A percentile compares a stretch with the other conserved stretches of the same genome.
Evolutionary conservation across 2,113 vertebrate genomes (phyloP).

Genomic region (Carettochelys insculpta): DNA sequence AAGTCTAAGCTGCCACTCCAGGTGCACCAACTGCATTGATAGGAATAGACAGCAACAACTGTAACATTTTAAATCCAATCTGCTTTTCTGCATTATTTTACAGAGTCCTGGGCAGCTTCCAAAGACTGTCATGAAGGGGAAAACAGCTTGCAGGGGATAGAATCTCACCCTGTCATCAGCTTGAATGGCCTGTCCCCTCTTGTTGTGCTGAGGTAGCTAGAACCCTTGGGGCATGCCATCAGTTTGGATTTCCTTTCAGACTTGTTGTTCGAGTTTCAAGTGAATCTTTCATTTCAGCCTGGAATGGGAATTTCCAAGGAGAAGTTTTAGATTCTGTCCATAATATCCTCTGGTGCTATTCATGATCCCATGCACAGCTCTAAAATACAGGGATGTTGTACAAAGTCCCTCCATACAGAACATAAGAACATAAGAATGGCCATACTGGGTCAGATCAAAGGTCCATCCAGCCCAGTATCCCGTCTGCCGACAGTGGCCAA

Average conservation of each 20-base stretch:
- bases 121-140: background rate
- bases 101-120: background rate
- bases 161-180: background rate
- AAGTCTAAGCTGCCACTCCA: background rate
- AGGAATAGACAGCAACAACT: background rate
- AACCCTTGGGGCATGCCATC: background rate
- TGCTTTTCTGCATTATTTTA: background rate
- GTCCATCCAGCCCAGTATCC: too few relatives aligned
- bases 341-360: background rate
- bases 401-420: too few relatives aligned
- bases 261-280: background rate
- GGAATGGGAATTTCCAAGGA: background rate
- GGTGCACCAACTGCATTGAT: background rate
- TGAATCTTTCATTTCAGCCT: background rate
- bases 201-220: background rate
- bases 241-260: background rate
- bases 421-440: too few relatives aligned
- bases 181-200: background rate
- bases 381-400: background rate
- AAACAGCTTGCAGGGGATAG: background rate
- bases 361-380: background rate
- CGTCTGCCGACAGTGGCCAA: too few relatives aligned
- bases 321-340: background rate
- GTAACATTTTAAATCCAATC: constrained; percentile 5
- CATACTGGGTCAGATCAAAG: too few relatives aligned